Evolutionary conservation across 2,113 vertebrate species (phyloP).

Genomic region (Caranx ignobilis): DNA sequence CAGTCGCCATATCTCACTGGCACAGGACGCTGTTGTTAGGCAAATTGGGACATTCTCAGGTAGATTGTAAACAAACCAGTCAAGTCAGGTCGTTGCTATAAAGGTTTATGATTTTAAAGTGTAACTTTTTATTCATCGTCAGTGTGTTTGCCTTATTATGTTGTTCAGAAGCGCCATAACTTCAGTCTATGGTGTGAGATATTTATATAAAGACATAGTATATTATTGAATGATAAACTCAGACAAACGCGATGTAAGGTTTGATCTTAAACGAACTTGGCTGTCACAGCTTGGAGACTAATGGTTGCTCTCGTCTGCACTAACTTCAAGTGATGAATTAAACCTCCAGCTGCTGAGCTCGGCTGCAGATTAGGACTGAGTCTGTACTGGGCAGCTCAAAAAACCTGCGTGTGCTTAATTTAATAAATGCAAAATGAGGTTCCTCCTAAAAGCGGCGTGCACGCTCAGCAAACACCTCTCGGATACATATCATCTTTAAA

Average conservation of each 20-base stretch:
- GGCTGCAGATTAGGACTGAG: not conserved
- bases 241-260: too few species aligned
- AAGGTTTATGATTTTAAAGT: not conserved
- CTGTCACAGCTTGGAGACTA: not conserved
- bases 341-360: not conserved
- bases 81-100: not conserved
- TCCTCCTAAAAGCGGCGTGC: slow-evolving; percentile 44
- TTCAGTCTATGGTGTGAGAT: too few species aligned
- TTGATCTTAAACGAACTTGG: not conserved
- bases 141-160: not conserved
- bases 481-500: slow-evolving; percentile 38
- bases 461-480: slow-evolving; percentile 43
- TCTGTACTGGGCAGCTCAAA: not conserved
- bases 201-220: too few species aligned
- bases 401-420: slow-evolving; percentile 7
- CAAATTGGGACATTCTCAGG: not conserved
- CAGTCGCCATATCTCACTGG: slow-evolving; percentile 22
- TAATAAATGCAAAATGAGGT: slow-evolving; percentile 32
- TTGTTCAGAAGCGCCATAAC: too few species aligned
- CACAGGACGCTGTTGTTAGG: slow-evolving; percentile 14
- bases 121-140: too few species aligned
- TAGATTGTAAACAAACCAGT: slow-evolving; percentile 7
- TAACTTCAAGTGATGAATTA: not conserved
- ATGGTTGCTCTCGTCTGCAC: not conserved
- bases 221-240: not conserved